Evolutionary conservation across 2,113 vertebrate species (phyloP).

Genomic region (Microtus montanus): DNA sequence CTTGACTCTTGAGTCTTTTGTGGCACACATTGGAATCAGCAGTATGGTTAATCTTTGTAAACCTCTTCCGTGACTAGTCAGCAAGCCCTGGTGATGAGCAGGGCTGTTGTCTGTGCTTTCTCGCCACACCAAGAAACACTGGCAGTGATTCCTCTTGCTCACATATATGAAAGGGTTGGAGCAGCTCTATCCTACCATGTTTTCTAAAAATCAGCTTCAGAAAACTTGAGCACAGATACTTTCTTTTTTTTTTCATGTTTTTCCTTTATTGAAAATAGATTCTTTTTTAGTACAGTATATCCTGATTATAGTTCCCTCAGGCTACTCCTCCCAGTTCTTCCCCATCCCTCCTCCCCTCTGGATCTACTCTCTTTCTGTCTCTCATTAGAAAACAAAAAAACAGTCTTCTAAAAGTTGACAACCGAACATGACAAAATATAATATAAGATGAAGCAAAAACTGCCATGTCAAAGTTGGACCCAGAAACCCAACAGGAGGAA

Average conservation of each 20-base stretch:
- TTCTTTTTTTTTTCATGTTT: background rate
- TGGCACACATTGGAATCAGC: background rate
- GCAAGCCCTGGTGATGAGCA: background rate
- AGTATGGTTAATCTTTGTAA: background rate
- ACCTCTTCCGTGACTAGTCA: background rate
- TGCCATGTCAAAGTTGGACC: background rate
- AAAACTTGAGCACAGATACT: background rate
- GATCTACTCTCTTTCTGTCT: background rate
- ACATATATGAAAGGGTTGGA: background rate
- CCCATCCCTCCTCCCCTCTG: background rate
- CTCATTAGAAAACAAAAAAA: background rate
- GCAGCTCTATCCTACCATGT: background rate
- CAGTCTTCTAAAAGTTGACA: background rate
- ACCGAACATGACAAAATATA: background rate
- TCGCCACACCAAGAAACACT: slow-evolving; percentile 29
- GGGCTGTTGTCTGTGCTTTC: background rate
- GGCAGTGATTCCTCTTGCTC: slow-evolving; percentile 2
- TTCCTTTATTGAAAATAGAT: background rate
- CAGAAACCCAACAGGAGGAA: background rate
- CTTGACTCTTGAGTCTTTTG: slow-evolving; percentile 47
- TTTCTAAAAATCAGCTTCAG: background rate
- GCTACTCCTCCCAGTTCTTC: background rate
- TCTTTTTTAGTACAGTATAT: background rate
- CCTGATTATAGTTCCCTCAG: background rate
- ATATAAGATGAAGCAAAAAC: background rate